Base-by-base conservation (phyloP, 64 coral and sea anemone species). In the Trachythela sp. region DNA sequence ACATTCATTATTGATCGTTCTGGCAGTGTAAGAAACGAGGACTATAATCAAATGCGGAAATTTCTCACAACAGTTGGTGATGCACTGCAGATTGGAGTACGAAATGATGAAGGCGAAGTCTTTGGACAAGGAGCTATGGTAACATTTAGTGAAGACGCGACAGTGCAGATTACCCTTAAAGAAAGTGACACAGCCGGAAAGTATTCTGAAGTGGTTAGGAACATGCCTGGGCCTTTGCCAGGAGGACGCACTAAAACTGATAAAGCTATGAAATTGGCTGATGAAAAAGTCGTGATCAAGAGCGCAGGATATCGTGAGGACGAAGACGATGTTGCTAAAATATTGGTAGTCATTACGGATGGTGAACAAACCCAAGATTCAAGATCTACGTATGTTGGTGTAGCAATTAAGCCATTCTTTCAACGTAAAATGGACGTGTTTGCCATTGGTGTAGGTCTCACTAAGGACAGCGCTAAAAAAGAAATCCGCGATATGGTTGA, bases 61-160 rank as follows among this genome's bases (percentile, higher is more conserved):
- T 88, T 88, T 70, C 36, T 88, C 39, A 56, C 4, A 43, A 15
- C 15, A 31, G 40, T 88, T 70, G 52, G 45, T 9, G n/a, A 40
- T 20, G 59, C 39, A 88, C 38, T 88, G 35, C 45, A 88, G 54
- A 56, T 88, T 88, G 86, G 86, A 32, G 86, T 70, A 71, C 22
- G 86, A 70, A 88, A 88, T 88, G 39, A 70, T n/a, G 50, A 70
- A 6, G 50, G 50, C 24, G 86, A 88, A 88, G 17, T 70, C 0
- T 35, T 70, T 56, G 86, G 86, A 70, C 86, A 88, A 26, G 86
- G 45, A 30, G 86, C 54, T 10, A 14, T 88, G 20, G 86, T 88
- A 20, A 88, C 86, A n/a, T 88, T 88, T n/a, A 88, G 86, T 31
- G 86, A 88, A 15, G 86, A 70, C 39, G 54, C 54, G 13, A 36